phyloP scores from a whole-genome alignment of 2,113 vertebrate species.

The Hippoglossus stenolepis region DNA sequence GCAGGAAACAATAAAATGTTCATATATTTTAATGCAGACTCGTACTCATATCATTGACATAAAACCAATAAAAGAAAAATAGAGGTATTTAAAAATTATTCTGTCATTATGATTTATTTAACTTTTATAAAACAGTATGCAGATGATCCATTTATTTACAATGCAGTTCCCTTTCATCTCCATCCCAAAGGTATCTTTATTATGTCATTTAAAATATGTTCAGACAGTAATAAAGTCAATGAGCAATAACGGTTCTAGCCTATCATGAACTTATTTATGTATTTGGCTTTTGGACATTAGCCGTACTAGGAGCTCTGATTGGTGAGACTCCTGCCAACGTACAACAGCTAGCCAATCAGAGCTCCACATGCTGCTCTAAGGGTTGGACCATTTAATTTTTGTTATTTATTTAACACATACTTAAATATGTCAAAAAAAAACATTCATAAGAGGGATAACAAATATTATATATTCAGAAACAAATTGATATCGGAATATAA shows the following conservation, averaged over 20 bases:
- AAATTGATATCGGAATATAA: too few relatives aligned
- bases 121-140: neutral
- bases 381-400: too few relatives aligned
- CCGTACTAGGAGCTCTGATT: neutral
- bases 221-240: conserved; percentile 30
- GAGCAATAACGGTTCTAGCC: neutral
- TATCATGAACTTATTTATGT: neutral
- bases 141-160: neutral
- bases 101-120: neutral
- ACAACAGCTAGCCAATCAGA: neutral
- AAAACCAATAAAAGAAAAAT: neutral
- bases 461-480: too few relatives aligned
- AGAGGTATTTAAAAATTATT: neutral
- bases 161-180: neutral
- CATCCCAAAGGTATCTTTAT: neutral
- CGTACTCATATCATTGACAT: neutral
- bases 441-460: too few relatives aligned
- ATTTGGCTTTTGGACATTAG: neutral
- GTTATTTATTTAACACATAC: too few relatives aligned
- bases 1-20: neutral
- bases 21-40: neutral
- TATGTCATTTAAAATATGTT: neutral
- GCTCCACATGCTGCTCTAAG: too few relatives aligned
- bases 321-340: neutral
- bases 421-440: too few relatives aligned